Conservation (phyloP, 2,113 vertebrate genomes). For the Oryzias javanicus region DNA sequence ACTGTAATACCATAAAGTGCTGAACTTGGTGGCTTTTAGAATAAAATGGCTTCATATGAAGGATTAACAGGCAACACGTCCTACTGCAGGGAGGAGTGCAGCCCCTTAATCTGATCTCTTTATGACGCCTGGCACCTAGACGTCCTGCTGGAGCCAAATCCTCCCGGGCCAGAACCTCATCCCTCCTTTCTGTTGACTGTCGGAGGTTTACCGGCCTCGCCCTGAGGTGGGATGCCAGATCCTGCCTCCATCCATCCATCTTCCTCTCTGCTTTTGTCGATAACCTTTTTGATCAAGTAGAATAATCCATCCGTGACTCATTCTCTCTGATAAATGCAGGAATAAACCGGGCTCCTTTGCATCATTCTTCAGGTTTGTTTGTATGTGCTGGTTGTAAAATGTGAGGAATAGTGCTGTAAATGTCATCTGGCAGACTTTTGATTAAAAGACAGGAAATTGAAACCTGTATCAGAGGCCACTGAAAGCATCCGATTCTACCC, state of each 20-base stretch:
- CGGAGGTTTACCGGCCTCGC: constrained; percentile 17
- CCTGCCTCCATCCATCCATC: background rate
- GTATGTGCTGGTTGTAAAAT: constrained; percentile 2
- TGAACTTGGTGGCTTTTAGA: background rate
- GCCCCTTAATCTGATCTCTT: constrained; percentile 38
- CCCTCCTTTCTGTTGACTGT: constrained; percentile 31
- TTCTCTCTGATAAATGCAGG: background rate
- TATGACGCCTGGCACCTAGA: constrained; percentile 7
- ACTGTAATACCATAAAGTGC: background rate
- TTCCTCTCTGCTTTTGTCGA: background rate
- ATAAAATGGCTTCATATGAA: background rate
- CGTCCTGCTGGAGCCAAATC: constrained; percentile 13
- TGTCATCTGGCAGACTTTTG: constrained; percentile 29
- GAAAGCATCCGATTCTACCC: constrained; percentile 57
- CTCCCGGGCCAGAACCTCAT: constrained; percentile 29
- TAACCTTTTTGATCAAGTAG: background rate
- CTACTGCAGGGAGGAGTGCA: background rate
- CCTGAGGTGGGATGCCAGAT: constrained; percentile 1
- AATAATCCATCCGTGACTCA: too few species aligned
- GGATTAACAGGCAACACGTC: background rate
- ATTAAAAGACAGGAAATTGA: constrained; percentile 55
- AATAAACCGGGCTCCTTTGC: background rate
- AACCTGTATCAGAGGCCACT: constrained; percentile 47
- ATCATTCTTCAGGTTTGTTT: background rate
- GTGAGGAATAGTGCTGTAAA: constrained; percentile 17